Evolutionary conservation across 2,888 invertebrate species (phyloP).

Genomic region (Troilus luridus): DNA sequence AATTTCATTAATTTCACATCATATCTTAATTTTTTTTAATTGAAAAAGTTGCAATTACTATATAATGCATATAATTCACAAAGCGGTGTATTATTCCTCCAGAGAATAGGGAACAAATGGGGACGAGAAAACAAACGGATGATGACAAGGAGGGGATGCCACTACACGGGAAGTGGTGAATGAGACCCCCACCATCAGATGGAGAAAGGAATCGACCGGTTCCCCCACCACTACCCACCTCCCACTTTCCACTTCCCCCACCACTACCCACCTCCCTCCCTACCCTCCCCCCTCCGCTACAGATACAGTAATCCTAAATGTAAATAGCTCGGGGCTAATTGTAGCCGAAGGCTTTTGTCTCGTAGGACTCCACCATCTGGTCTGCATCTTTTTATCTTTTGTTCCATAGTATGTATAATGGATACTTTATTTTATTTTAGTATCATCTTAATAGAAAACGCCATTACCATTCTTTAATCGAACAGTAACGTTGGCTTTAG

Average conservation of each 20-base stretch:
- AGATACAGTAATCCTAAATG: constrained; percentile 51
- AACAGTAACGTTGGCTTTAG: neutral
- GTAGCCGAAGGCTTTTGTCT: constrained; percentile 16
- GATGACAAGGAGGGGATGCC: neutral
- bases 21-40: no score
- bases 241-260: neutral
- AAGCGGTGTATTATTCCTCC: neutral
- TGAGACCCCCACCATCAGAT: neutral
- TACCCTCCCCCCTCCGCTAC: neutral
- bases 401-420: neutral
- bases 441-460: neutral
- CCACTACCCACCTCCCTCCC: neutral
- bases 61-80: neutral
- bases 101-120: neutral
- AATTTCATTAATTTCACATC: no score
- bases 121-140: constrained; percentile 1
- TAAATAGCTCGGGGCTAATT: constrained; percentile 51
- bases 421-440: neutral
- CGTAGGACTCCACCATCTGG: neutral
- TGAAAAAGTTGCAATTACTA: no score
- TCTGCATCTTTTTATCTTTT: neutral
- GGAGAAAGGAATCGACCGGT: constrained; percentile 37
- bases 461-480: neutral
- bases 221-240: neutral
- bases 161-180: constrained; percentile 21